A percentile compares a stretch with the other conserved stretches of the same genome.
These are phyloP conservation scores for Pasiphila rectangulata DNA, from an alignment of 2,888 invertebrate species.

Conservation along the genomic window DNA sequence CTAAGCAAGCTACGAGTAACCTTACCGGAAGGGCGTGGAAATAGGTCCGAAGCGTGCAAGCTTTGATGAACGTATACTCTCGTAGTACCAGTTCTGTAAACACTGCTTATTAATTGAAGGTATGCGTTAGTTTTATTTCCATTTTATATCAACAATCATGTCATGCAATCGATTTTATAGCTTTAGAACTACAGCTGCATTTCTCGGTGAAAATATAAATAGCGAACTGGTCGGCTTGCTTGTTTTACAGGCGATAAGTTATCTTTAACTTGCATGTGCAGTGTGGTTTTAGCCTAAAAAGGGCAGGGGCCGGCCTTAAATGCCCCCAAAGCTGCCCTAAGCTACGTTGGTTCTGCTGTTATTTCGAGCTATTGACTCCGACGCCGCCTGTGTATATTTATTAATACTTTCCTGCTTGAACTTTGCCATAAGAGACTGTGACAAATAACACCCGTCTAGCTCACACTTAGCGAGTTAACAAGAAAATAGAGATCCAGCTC, in stretches of 20 bases:
- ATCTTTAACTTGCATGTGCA: conserved; percentile 24
- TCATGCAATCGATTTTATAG: conserved; percentile 10
- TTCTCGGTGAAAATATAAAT: conserved; percentile 21
- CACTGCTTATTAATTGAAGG: conserved; percentile 3
- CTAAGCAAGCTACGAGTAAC: not conserved
- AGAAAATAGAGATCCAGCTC: conserved; percentile 49
- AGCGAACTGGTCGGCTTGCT: conserved; percentile 17
- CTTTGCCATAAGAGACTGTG: conserved; percentile 50
- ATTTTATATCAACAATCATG: conserved; percentile 2
- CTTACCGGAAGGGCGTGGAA: conserved; percentile 26
- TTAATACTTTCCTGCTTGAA: conserved; percentile 54
- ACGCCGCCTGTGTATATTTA: conserved; percentile 50
- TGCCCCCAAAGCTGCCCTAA: conserved; percentile 14
- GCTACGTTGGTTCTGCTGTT: conserved; percentile 53
- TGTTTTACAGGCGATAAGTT: conserved; percentile 22
- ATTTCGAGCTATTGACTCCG: conserved; percentile 57
- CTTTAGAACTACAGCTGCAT: conserved; percentile 17
- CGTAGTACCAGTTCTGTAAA: not conserved
- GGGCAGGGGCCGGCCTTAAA: conserved; percentile 17
- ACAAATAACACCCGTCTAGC: conserved; percentile 54
- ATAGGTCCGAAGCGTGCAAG: conserved; percentile 10
- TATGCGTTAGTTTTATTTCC: conserved; percentile 2
- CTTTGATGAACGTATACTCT: conserved; percentile 13
- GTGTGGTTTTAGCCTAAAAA: conserved; percentile 26
- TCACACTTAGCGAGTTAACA: conserved; percentile 47